Evolutionary conservation across 2,888 invertebrate genomes (phyloP).

Genomic region (Diarsia brunnea): DNA sequence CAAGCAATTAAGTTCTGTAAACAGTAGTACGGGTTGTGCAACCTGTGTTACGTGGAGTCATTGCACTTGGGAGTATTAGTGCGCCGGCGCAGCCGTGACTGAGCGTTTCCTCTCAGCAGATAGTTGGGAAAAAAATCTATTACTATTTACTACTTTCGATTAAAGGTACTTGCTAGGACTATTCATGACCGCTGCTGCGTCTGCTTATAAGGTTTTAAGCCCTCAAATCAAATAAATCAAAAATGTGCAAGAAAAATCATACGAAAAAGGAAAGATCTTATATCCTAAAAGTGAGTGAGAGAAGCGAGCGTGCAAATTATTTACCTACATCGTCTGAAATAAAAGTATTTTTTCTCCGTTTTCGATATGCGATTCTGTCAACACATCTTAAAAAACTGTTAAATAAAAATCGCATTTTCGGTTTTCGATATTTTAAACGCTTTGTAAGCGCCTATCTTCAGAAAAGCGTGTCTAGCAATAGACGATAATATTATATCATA

Average conservation of each 20-base stretch:
- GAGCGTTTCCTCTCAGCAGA: slow-evolving; percentile 56
- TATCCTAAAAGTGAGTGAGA: too few relatives aligned
- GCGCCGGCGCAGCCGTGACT: slow-evolving; percentile 58
- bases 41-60: slow-evolving; percentile 74
- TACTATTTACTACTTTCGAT: slow-evolving; percentile 49
- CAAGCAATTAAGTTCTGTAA: slow-evolving; percentile 70
- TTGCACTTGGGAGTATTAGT: slow-evolving; percentile 68
- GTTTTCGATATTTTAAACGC: neutral
- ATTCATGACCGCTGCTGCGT: too few relatives aligned
- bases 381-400: neutral
- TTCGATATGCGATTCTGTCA: neutral
- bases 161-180: neutral
- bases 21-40: slow-evolving; percentile 72
- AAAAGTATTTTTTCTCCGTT: neutral
- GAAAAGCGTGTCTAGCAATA: neutral
- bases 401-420: neutral
- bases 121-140: slow-evolving; percentile 41
- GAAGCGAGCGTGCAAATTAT: too few relatives aligned
- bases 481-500: neutral
- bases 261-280: too few relatives aligned
- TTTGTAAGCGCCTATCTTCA: neutral
- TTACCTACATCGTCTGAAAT: neutral
- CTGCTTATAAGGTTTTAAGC: neutral
- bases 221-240: too few relatives aligned
- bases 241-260: too few relatives aligned